Base-by-base conservation (phyloP, 2,113 vertebrate genomes). In the Eleginops maclovinus region DNA sequence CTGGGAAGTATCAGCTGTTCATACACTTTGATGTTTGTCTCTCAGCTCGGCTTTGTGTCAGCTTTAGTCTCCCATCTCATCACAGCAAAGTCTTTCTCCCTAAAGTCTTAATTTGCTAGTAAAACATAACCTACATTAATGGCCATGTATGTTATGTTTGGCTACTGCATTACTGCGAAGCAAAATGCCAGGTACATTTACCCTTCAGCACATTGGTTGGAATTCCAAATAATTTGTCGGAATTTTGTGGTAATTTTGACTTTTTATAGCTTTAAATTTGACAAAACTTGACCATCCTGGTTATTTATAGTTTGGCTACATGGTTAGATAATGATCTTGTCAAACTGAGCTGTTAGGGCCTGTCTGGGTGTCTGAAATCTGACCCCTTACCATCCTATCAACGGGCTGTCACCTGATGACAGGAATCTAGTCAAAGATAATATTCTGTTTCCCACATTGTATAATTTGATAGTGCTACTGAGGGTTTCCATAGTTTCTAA, bases 1-100 rank as follows among this genome's bases (percentile, higher is more conserved):
- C 83, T 93, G 90, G 87, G 93, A 94, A 92, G 91, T 19, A 74
- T 70, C 90, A 93, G 91, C 92, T 93, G 91, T 91, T 86, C 51
- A 90, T 65, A 88, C 87, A 90, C 58, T 22, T 36, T 9, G 36
- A 50, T 77, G 85, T 86, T 83, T 84, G 80, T 75, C 67, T 74
- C 73, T 66, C 28, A 64, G 80, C 79, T 77, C 68, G 85, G 64
- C 53, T 56, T n/a, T 77, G 58, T 46, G 43, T 83, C 81, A 65
- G 22, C 28, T 31, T 51, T 43, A 9, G 46, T 28, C n/a, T n/a
- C n/a, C n/a, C n/a, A 24, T 59, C 26, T 73, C 24, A 22, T 49
- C 19, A 24, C 17, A 41, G 40, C n/a, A 10, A 15, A 10, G 26
- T 74, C 11, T 47, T 28, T 8, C 7, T 36, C 8, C 31, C n/a